phyloP scores from a whole-genome alignment of 2,888 invertebrate genomes.

The Rhabditophanes sp. region DNA sequence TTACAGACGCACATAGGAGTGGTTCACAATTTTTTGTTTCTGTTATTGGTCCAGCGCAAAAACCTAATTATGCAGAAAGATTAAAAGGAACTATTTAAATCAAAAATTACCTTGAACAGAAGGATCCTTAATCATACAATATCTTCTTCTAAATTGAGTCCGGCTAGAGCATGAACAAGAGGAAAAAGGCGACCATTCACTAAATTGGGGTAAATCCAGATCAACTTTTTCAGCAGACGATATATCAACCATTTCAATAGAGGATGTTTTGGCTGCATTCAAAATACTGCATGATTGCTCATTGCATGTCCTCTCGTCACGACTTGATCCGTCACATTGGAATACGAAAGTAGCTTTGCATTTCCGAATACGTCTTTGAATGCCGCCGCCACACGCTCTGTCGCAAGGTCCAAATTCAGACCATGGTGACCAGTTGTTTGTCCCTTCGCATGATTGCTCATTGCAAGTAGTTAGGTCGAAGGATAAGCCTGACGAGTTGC shows the following conservation, averaged over 20 bases:
- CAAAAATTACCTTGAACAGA: conserved; percentile 34
- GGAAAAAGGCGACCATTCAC: conserved; percentile 36
- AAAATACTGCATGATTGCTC: conserved; percentile 43
- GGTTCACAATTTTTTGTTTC: no score
- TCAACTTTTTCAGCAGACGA: no score
- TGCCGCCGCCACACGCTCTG: conserved; percentile 13
- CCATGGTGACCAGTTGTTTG: conserved; percentile 10
- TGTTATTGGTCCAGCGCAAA: no score
- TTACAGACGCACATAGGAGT: conserved; percentile 5
- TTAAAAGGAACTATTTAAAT: no score
- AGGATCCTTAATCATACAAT: conserved; percentile 34
- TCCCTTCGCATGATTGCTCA: conserved; percentile 8
- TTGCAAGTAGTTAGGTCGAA: conserved; percentile 13
- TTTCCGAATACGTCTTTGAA: conserved; percentile 12
- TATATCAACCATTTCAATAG: no score
- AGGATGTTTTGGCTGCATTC: conserved; percentile 6
- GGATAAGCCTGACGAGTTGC: conserved; percentile 10
- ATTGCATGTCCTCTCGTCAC: conserved; percentile 44
- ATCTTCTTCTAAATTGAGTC: conserved; percentile 35
- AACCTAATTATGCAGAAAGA: no score
- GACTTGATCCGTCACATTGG: conserved; percentile 26
- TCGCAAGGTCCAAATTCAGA: conserved; percentile 18
- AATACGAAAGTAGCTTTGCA: conserved; percentile 14
- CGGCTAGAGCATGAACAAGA: conserved; percentile 38
- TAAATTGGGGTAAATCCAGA: conserved; percentile 26